These are phyloP conservation scores for Microtus oregoni DNA, from an alignment of 2,113 vertebrate species.

Conservation along the genomic window DNA sequence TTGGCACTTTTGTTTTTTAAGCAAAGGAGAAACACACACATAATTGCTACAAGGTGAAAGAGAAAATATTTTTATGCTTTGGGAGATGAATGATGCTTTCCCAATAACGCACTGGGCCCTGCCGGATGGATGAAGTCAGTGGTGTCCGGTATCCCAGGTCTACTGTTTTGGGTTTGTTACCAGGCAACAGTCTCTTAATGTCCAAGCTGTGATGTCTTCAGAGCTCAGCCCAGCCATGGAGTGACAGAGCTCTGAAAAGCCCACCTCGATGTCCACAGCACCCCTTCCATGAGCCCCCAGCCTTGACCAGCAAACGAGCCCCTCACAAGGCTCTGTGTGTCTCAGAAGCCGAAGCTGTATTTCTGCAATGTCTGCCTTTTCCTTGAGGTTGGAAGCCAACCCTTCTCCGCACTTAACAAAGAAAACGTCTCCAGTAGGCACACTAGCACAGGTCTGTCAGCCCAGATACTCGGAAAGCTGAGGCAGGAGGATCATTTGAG, in stretches of 20 bases:
- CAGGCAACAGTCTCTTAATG: background rate
- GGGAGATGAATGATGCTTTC: constrained; percentile 36
- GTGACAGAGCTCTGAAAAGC: background rate
- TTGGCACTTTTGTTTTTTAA: constrained; percentile 77
- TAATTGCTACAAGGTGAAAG: constrained; percentile 79
- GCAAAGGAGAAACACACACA: constrained; percentile 68
- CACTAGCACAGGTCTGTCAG: background rate
- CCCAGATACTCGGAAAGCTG: background rate
- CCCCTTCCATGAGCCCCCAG: background rate
- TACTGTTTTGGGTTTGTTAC: background rate
- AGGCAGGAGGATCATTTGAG: background rate
- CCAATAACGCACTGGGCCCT: background rate
- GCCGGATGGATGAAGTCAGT: fast-evolving
- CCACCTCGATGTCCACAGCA: too few relatives aligned
- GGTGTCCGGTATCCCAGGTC: background rate
- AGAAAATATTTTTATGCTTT: constrained; percentile 72
- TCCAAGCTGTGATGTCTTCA: background rate
- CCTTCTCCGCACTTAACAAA: background rate
- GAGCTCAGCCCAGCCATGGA: background rate
- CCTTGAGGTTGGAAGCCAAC: background rate
- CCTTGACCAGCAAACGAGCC: background rate
- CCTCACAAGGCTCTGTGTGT: background rate
- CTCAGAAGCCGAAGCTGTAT: too few relatives aligned
- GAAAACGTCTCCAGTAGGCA: background rate
- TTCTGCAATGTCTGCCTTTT: background rate